These are phyloP conservation scores for Myxocyprinus asiaticus DNA, from an alignment of 2,113 vertebrate genomes.

Conservation along the genomic window DNA sequence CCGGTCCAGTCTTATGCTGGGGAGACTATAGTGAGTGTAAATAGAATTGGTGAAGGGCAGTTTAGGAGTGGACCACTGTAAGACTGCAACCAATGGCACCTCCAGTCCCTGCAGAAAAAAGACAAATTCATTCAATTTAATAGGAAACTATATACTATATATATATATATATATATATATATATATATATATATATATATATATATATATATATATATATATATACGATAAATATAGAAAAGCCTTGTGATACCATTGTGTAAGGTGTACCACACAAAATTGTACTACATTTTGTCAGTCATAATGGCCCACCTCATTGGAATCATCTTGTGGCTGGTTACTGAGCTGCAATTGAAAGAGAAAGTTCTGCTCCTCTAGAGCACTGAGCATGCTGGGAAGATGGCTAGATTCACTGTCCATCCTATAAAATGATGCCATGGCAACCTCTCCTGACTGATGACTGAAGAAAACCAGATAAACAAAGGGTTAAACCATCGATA, in stretches of 20 bases:
- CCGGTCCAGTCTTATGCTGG: slow-evolving; percentile 86
- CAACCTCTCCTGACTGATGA: slow-evolving; percentile 85
- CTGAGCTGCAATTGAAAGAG: slow-evolving; percentile 84
- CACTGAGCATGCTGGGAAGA: slow-evolving; percentile 80
- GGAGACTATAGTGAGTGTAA: slow-evolving; percentile 92
- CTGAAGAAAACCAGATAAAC: slow-evolving; percentile 58
- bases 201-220: too few relatives aligned
- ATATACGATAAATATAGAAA: not conserved
- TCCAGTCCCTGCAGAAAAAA: slow-evolving; percentile 82
- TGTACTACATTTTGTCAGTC: not conserved
- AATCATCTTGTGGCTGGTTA: slow-evolving; percentile 77
- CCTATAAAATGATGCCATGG: slow-evolving; percentile 83
- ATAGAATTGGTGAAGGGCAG: slow-evolving; percentile 90
- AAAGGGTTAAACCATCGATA: not conserved
- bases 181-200: too few relatives aligned
- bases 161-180: too few relatives aligned
- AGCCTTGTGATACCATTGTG: not conserved
- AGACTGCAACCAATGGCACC: slow-evolving; percentile 87
- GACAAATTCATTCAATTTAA: too few relatives aligned
- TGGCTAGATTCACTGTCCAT: slow-evolving; percentile 71
- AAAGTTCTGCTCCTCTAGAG: slow-evolving; percentile 89
- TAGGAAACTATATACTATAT: too few relatives aligned
- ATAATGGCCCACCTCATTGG: slow-evolving; percentile 75
- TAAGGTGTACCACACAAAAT: not conserved
- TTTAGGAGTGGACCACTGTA: slow-evolving; percentile 92